Conservation (phyloP, 2,888 invertebrate genomes). For the Ennomos erosarius region DNA sequence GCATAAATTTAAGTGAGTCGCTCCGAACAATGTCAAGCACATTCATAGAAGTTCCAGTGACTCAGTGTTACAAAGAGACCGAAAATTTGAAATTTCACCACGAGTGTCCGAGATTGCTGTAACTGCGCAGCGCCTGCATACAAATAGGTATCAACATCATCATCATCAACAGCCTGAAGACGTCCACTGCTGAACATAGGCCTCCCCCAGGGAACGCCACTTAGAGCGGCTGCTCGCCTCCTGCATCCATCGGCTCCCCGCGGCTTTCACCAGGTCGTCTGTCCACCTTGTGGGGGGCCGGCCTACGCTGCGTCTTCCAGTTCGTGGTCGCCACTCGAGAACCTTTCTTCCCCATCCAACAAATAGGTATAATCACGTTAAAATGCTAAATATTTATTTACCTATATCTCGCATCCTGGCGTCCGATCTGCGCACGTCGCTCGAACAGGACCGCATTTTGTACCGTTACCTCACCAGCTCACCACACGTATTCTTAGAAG, state of each 20-base stretch:
- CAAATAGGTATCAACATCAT: slow-evolving; percentile 43
- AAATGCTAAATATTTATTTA: slow-evolving; percentile 47
- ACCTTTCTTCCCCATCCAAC: too few species aligned
- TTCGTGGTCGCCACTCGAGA: too few species aligned
- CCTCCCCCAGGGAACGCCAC: too few species aligned
- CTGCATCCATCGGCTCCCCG: too few species aligned
- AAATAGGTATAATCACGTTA: slow-evolving; percentile 48
- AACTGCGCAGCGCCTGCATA: slow-evolving; percentile 36
- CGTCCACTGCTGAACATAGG: too few species aligned
- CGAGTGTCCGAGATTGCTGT: slow-evolving; percentile 28
- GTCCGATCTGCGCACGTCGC: slow-evolving; percentile 9
- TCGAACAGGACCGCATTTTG: slow-evolving; percentile 20
- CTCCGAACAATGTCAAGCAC: slow-evolving; percentile 2
- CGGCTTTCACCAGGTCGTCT: too few species aligned
- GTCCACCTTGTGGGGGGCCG: too few species aligned
- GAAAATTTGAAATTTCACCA: slow-evolving; percentile 31
- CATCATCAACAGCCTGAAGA: too few species aligned
- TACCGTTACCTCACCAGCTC: slow-evolving; percentile 21
- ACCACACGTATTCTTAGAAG: slow-evolving; percentile 64
- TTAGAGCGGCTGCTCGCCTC: too few species aligned
- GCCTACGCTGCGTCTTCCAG: too few species aligned
- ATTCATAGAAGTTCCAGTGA: slow-evolving; percentile 17
- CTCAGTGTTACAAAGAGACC: slow-evolving; percentile 17
- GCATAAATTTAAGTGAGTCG: neutral
- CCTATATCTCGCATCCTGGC: slow-evolving; percentile 50